Conservation (phyloP, 2,113 vertebrate genomes). For the Thalassoma bifasciatum region DNA sequence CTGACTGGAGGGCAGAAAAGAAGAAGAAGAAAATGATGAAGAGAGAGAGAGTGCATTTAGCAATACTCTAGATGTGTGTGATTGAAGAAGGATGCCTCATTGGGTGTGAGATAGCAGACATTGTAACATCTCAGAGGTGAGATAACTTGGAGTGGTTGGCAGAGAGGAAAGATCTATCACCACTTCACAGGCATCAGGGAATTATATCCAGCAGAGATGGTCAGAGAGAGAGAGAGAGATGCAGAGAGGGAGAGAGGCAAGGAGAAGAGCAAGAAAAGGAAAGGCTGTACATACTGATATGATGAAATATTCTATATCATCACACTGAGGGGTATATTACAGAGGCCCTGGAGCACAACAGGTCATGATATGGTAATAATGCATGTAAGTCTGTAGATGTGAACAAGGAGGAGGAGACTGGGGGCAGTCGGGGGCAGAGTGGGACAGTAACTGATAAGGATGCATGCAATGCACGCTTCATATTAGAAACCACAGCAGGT, state of each 20-base stretch:
- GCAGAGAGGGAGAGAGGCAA: conserved; percentile 11
- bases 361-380: conserved; percentile 66
- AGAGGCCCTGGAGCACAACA: conserved; percentile 50
- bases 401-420: conserved; percentile 51
- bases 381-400: conserved; percentile 19
- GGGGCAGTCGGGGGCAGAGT: conserved; percentile 39
- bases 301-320: conserved; percentile 57
- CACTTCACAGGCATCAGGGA: conserved; percentile 60
- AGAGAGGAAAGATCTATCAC: conserved; percentile 70
- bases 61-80: conserved; percentile 48
- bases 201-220: conserved; percentile 70
- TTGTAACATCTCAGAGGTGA: conserved; percentile 49
- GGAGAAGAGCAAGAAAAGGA: conserved; percentile 20
- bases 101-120: conserved; percentile 61
- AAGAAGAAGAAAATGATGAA: conserved; percentile 7
- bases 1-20: conserved; percentile 83
- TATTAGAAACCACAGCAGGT: conserved; percentile 72
- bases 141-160: conserved; percentile 59
- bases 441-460: conserved; percentile 64
- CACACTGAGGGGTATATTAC: conserved; percentile 57
- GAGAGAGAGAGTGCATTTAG: conserved; percentile 41
- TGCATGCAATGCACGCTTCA: conserved; percentile 50
- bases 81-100: conserved; percentile 60
- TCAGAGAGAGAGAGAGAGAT: conserved; percentile 28
- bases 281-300: conserved; percentile 50